phyloP scores from a whole-genome alignment of 2,797 vertebrate genomes.

The Zalophus californianus region DNA sequence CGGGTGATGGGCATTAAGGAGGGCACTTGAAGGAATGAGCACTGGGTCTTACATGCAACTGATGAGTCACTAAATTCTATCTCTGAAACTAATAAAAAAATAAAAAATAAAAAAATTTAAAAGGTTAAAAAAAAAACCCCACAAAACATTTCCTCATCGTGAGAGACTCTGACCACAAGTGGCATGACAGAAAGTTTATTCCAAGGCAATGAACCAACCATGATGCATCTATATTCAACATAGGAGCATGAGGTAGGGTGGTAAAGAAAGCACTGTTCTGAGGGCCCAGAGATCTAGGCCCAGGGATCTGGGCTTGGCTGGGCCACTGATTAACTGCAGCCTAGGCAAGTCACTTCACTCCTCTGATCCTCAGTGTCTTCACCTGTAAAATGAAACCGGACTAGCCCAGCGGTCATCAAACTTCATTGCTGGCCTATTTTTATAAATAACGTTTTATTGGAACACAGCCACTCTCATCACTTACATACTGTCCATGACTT shows the following conservation, averaged over 20 bases:
- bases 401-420: not conserved
- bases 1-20: not conserved
- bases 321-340: not conserved
- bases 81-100: not conserved
- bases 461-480: not conserved
- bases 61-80: not conserved
- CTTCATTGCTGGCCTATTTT: not conserved
- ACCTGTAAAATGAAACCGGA: not conserved
- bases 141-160: not conserved
- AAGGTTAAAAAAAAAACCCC: not conserved
- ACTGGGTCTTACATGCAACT: not conserved
- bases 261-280: not conserved
- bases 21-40: too few species aligned
- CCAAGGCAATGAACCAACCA: not conserved
- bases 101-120: not conserved
- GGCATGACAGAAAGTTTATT: not conserved
- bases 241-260: accelerated
- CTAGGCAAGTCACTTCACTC: not conserved
- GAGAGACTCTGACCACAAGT: not conserved
- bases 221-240: not conserved
- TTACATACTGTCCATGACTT: not conserved
- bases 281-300: too few species aligned
- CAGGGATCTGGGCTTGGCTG: not conserved
- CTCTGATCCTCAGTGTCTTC: not conserved
- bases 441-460: not conserved